These are phyloP conservation scores for Scophthalmus maximus DNA, from an alignment of 2,113 vertebrate genomes.

Conservation along the genomic window DNA sequence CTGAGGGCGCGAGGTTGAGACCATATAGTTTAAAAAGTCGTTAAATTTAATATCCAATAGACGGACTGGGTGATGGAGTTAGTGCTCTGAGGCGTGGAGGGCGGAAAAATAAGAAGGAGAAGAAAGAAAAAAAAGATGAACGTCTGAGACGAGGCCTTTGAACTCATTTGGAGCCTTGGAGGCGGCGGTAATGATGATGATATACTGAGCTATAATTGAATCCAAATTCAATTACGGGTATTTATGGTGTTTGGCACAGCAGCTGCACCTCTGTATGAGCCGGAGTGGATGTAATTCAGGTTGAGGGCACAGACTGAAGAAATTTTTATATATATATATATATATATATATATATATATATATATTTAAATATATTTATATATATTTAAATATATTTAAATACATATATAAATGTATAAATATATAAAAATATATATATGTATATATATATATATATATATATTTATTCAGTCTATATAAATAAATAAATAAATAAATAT, in stretches of 20 bases:
- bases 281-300: constrained; percentile 27
- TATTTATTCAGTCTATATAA: no score
- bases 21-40: background rate
- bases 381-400: no score
- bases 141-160: background rate
- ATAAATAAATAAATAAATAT: no score
- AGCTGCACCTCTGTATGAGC: background rate
- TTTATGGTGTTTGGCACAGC: constrained; percentile 27
- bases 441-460: no score
- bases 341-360: background rate
- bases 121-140: background rate
- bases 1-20: background rate
- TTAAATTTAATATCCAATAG: background rate
- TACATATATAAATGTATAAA: no score
- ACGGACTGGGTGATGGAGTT: background rate
- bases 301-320: constrained; percentile 4
- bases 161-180: constrained; percentile 7
- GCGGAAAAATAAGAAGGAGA: background rate
- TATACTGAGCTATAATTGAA: constrained; percentile 57
- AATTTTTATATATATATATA: background rate
- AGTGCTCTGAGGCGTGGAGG: background rate
- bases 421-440: no score
- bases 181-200: constrained; percentile 26
- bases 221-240: constrained; percentile 42
- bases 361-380: no score